Evolutionary conservation across 2,888 invertebrate species (phyloP), one percentile per base, ranked within the genome.

Genomic region (Gnatocerus cornutus): DNA sequence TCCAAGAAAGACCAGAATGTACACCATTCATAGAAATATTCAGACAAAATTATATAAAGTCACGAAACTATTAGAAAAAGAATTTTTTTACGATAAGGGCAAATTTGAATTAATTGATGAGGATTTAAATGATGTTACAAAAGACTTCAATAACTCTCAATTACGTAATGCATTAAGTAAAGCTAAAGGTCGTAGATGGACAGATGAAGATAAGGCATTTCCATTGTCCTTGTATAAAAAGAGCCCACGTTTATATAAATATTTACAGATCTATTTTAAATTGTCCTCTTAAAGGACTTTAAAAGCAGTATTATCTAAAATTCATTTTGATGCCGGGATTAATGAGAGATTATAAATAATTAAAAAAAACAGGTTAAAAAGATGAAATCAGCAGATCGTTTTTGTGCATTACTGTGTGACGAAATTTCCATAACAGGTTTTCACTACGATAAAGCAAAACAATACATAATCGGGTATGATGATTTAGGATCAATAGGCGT

Each of bases 291-390:
- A 4, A 43, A 43, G 43, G 43, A 48, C 48, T 6, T 9, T 48
- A 6, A 12, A 48, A 48, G 16, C 13, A 8, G 3, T 14, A 6
- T 48, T 48, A 16, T 4, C 14, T 6, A 12, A 16, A 6, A 8
- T 48, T 14, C 48, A 10, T 3, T 48, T 48, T 48, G 48, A 48
- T 8, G 21, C 48, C 3, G 48, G 48, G 3, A 9, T 48, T 14
- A 48, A 48, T 16, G 7, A 4, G 48, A 12, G 3, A 5, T 43
- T 3, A 5, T 43, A 13, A 9, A 58, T 3, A 3, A 50, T 14
- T 14, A 41, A 5, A 8, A 14, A 10, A 7, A 3, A 8, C 27
- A 30, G 7, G 84, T 83, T 84, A 13, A 6, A 6, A 48, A 48
- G n/a, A 48, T 48, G 48, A 12, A 12, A 69, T 7, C 9, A n/a